These are phyloP conservation scores for Euura saliciscinereae DNA, from an alignment of 1,140 invertebrate genomes.

Conservation along the genomic window DNA sequence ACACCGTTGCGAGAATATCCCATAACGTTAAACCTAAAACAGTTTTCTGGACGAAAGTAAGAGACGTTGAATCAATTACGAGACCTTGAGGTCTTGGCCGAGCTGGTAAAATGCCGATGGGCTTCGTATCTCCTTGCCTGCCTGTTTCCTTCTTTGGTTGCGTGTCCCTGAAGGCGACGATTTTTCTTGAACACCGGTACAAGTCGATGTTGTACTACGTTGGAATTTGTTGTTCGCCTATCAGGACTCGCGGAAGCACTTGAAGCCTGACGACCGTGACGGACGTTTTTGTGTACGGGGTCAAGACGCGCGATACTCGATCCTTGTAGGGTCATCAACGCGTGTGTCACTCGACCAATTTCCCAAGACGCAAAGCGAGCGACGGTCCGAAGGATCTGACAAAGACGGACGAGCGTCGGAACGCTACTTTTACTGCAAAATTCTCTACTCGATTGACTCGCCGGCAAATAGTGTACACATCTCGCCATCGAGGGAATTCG, in stretches of 20 bases:
- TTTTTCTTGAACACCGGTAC: too few species aligned
- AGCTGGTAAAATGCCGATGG: too few species aligned
- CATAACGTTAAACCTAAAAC: too few species aligned
- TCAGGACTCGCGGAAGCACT: neutral
- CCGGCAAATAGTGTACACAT: neutral
- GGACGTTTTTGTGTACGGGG: neutral
- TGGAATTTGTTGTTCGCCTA: neutral
- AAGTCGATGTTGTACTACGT: neutral
- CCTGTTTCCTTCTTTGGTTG: too few species aligned
- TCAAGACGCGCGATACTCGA: neutral
- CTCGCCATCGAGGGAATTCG: neutral
- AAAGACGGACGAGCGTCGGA: neutral
- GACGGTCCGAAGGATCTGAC: neutral
- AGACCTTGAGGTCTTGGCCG: too few species aligned
- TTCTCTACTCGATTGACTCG: neutral
- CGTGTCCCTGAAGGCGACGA: too few species aligned
- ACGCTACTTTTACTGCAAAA: neutral
- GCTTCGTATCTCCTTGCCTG: too few species aligned
- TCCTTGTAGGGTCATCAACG: neutral
- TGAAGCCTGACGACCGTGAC: neutral
- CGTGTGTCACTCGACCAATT: constrained; percentile 2
- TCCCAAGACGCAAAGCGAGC: neutral
- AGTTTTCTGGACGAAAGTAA: too few species aligned
- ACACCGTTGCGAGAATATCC: too few species aligned
- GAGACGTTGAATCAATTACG: too few species aligned